Evolutionary conservation across 1,140 invertebrate genomes (phyloP), one percentile per base, ranked within the genome.

Genomic region (Drosophila pectinifera): DNA sequence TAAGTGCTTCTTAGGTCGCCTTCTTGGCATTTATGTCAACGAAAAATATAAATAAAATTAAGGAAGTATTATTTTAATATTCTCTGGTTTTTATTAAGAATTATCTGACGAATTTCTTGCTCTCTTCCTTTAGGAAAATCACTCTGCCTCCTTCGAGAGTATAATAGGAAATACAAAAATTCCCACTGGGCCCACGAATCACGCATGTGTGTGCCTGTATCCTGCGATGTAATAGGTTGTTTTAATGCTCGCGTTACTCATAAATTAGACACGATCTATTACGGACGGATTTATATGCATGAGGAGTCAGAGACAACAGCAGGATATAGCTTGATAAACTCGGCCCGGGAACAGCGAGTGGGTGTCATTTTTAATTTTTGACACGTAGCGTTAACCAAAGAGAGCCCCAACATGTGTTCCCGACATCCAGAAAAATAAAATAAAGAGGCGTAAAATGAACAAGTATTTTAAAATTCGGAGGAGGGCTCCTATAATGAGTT

Each of bases 201-300:
- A 57, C 56, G 53, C 64, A 51, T 76, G 26, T 65, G n/a, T 68
- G 46, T 58, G 31, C 24, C 38, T 55, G 39, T 20, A 14, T 36
- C 14, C 28, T 34, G 57, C 57, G 59, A 67, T 58, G 61, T 76
- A 76, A 76, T 76, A 78, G 49, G 74, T 78, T 77, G 63, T 76
- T 76, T 63, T 78, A 69, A 77, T 78, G 48, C 55, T 69, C 63
- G 49, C 56, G 54, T 78, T 28, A 48, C 80, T 64, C 64, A 82
- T 82, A 88, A 88, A 88, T 88, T 80, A 80, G 57, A 84, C 73
- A 78, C 84, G 85, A 89, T 89, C 84, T 80, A 78, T 88, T 78
- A 72, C 67, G 74, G 68, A 65, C 69, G 59, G 76, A 78, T 78
- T 78, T 63, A 72, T 58, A 78, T 78, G 75, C 75, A 78, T 56